Base-by-base conservation (phyloP, 2,797 vertebrate species). In the Rachycentron canadum region DNA sequence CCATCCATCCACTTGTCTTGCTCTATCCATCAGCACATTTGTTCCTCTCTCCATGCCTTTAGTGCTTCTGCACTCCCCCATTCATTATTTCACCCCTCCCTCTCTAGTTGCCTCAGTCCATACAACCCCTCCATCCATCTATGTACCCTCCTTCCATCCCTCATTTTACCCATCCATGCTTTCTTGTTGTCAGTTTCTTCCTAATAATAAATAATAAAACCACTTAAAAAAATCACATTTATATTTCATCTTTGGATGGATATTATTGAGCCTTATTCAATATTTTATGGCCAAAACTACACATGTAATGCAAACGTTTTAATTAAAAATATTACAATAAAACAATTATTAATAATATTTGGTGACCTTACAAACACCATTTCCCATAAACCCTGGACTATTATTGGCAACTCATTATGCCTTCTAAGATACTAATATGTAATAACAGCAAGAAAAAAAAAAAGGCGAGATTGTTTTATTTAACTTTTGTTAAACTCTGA, bases 1-100 rank as follows among this genome's bases (percentile, higher is more conserved):
- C 71, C 73, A 82, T 88, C 85, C 81, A 80, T 76, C 79, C 69
- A 14, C 71, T 69, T 82, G 79, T 84, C 83, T 78, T 53, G 62
- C 70, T 55, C 80, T 53, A 89, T 88, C 83, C 86, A 84, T 91
- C 89, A 85, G 3, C 28, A 79, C 76, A 58, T 81, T 79, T 75
- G 73, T 75, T 81, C 73, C 79, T 67, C 85, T 79, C 73, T 78
- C 36, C 32, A 34, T 79, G 85, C 83, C 79, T 88, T 83, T 30
- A 86, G 82, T 82, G 67, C 69, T 79, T 72, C 78, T 1, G 3
- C 66, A 34, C 79, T 79, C 64, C 59, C 66, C 69, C 50, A n/a
- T 90, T 83, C 78, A 88, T 88, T 86, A 89, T 78, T 76, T 64
- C 76, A 79, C 67, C 60, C 68, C 57, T 81, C 72, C 73, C 69